Evolutionary conservation across 92 coral and sea anemone genomes (phyloP).

Genomic region (Phenganax stokvisi): DNA sequence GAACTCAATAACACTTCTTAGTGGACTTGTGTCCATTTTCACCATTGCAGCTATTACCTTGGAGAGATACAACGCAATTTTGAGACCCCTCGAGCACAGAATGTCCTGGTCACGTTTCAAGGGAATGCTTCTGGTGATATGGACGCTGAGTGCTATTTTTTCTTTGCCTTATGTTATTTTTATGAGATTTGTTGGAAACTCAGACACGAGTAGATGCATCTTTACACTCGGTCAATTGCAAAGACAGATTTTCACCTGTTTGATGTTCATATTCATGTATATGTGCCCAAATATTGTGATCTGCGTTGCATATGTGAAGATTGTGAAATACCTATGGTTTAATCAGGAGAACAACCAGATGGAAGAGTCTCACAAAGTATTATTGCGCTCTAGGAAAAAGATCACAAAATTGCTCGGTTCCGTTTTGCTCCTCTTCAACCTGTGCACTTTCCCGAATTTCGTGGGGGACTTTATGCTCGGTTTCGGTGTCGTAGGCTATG

Average conservation of each 20-base stretch:
- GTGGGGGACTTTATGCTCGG: constrained; percentile 38
- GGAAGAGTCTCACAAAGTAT: constrained; percentile 36
- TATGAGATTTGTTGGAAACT: background rate
- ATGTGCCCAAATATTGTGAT: constrained; percentile 43
- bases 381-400: constrained; percentile 46
- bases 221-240: constrained; percentile 13
- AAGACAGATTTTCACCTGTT: constrained; percentile 33
- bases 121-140: constrained; percentile 36
- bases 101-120: constrained; percentile 43
- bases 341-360: constrained; percentile 32
- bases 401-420: constrained; percentile 53
- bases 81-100: constrained; percentile 42
- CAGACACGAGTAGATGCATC: constrained; percentile 28
- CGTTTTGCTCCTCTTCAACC: constrained; percentile 41
- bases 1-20: constrained; percentile 25
- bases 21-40: constrained; percentile 47
- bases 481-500: constrained; percentile 31
- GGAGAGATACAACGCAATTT: constrained; percentile 48
- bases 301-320: constrained; percentile 40
- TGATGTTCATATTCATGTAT: constrained; percentile 38
- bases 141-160: constrained; percentile 38
- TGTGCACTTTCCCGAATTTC: constrained; percentile 48
- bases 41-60: constrained; percentile 45
- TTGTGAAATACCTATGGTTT: constrained; percentile 48
- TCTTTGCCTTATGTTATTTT: constrained; percentile 46